Evolutionary conservation across 2,797 vertebrate species (phyloP).

Genomic region (Chelmon rostratus): DNA sequence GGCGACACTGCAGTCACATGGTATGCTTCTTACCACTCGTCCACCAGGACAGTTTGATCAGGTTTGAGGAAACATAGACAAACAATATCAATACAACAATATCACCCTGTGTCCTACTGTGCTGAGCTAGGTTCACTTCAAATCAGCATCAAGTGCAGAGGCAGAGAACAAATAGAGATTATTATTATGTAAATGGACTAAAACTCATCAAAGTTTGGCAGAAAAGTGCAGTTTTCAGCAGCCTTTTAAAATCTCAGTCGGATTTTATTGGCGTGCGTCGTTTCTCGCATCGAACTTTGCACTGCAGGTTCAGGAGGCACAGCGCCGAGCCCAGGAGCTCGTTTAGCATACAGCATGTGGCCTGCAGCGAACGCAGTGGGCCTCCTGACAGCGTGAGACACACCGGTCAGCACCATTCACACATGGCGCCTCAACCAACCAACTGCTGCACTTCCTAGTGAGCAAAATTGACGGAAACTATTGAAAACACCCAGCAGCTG

Average conservation of each 20-base stretch:
- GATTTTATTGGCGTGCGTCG: not conserved
- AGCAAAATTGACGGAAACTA: constrained; percentile 25
- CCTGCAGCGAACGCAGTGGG: constrained; percentile 54
- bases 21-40: not conserved
- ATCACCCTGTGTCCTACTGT: not conserved
- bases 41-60: not conserved
- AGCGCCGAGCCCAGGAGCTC: constrained; percentile 31
- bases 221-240: too few species aligned
- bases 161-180: not conserved
- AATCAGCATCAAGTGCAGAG: not conserved
- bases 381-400: constrained; percentile 44
- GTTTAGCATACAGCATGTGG: constrained; percentile 41
- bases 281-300: constrained; percentile 9
- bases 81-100: too few species aligned
- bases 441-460: constrained; percentile 14
- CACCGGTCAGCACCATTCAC: constrained; percentile 49
- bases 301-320: constrained; percentile 27
- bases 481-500: constrained; percentile 36
- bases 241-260: not conserved
- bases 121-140: not conserved
- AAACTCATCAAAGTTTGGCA: not conserved
- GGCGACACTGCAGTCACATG: too few species aligned
- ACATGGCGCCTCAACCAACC: constrained; percentile 31
- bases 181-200: not conserved
- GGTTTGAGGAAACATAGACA: not conserved